These are phyloP conservation scores for Cyphomyrus discorhynchus DNA, from an alignment of 2,113 vertebrate genomes.

Conservation along the genomic window DNA sequence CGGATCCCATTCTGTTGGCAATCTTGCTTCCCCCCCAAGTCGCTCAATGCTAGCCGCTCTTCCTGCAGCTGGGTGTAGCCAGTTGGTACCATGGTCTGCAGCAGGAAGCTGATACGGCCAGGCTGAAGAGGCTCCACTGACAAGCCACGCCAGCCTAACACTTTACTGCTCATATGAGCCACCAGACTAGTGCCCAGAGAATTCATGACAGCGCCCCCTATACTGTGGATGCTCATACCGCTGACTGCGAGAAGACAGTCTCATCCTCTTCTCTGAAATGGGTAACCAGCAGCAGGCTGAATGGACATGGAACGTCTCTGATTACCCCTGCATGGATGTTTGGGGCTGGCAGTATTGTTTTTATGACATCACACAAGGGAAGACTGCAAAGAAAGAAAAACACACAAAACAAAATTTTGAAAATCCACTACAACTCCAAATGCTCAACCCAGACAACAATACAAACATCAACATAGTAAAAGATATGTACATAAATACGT, in stretches of 20 bases:
- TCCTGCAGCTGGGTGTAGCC: slow-evolving; percentile 84
- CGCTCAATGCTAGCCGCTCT: slow-evolving; percentile 77
- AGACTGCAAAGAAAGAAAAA: neutral
- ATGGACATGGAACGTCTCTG: neutral
- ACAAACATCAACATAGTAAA: neutral
- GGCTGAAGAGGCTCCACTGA: slow-evolving; percentile 69
- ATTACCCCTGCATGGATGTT: neutral
- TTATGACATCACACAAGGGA: neutral
- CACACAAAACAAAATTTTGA: neutral
- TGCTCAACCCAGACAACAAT: neutral
- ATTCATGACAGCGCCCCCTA: slow-evolving; percentile 47
- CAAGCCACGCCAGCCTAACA: slow-evolving; percentile 68
- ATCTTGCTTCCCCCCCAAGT: slow-evolving; percentile 64
- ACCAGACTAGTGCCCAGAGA: slow-evolving; percentile 62
- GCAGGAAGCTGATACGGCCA: slow-evolving; percentile 67
- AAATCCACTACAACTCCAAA: neutral
- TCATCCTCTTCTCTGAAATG: slow-evolving; percentile 44
- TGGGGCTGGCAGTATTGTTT: neutral
- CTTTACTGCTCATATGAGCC: slow-evolving; percentile 56
- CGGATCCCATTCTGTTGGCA: slow-evolving; percentile 63
- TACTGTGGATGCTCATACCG: slow-evolving; percentile 59
- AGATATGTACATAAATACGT: neutral
- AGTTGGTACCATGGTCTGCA: slow-evolving; percentile 87
- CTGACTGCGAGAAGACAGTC: neutral
- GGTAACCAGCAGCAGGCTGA: too few species aligned